Conservation (phyloP, 2,113 vertebrate genomes). For the Boulengeromyrus knoepffleri region DNA sequence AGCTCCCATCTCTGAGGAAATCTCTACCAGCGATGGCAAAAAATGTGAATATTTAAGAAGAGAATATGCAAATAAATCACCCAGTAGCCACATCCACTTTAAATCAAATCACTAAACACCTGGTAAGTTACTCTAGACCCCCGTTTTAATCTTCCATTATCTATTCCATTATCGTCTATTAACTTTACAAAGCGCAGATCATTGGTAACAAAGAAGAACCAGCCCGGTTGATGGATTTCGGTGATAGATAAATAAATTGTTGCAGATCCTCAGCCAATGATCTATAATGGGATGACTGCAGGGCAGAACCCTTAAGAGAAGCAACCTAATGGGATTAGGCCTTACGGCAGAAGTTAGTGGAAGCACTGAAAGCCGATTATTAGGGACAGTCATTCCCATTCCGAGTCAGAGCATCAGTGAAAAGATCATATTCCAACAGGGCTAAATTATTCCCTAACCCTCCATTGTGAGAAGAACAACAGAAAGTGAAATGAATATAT, state of each 20-base stretch:
- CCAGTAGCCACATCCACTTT: not conserved
- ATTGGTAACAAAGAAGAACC: slow-evolving; percentile 28
- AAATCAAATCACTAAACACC: not conserved
- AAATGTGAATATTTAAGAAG: not conserved
- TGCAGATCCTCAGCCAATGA: slow-evolving; percentile 55
- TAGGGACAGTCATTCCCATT: not conserved
- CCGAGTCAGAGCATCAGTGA: not conserved
- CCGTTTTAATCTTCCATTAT: not conserved
- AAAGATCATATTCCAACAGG: not conserved
- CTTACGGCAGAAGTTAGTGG: slow-evolving; percentile 28
- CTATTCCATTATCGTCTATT: not conserved
- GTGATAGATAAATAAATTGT: slow-evolving; percentile 49
- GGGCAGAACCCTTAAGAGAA: slow-evolving; percentile 44
- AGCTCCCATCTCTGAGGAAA: not conserved
- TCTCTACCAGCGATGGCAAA: not conserved
- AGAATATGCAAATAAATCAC: not conserved
- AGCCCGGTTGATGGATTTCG: slow-evolving; percentile 44
- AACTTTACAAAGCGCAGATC: slow-evolving; percentile 18
- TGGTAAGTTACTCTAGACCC: not conserved
- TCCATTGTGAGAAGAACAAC: not conserved
- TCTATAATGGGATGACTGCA: slow-evolving; percentile 62
- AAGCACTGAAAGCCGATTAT: not conserved
- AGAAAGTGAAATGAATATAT: not conserved
- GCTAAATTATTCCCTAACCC: not conserved
- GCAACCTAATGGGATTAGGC: slow-evolving; percentile 56